Base-by-base conservation (phyloP, 2,797 vertebrate genomes). In the Calcarius lapponicus region DNA sequence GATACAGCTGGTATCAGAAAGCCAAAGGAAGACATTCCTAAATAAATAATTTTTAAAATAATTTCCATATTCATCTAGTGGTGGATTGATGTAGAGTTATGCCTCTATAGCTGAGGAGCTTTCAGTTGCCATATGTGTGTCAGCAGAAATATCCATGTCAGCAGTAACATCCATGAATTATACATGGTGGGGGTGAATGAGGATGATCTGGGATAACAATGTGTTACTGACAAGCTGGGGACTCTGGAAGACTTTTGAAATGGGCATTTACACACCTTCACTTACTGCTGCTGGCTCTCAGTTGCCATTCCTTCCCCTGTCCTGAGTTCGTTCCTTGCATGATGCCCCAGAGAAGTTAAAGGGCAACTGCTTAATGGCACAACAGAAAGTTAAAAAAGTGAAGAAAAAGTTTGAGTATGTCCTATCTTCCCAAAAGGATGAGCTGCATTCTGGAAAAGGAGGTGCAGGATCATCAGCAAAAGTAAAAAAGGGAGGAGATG, bases 181-280 rank as follows among this genome's bases (percentile, higher is more conserved):
- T 19, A 17, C 0, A 0, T 53, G 45, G 20, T 50, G 24, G 20
- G 11, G 2, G 11, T 85, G 26, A 89, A 71, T 34, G 36, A 45
- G 32, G 7, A n/a, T 61, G 34, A 70, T 32, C 19, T 78, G 36
- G 15, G 32, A n/a, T 69, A 80, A 65, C 8, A 62, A 17, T 8
- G 17, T 75, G 8, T 17, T 51, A 9, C 45, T 84, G 66, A 62
- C 14, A 61, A 93, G 84, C 42, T 17, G 42, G 80, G 31, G 29
- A 17, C 14, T 36, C 4, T 25, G 17, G 56, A 57, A 75, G 21
- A 38, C 26, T 82, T 88, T 66, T 64, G 62, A 66, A 89, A 73
- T 17, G 10, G 45, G 7, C 31, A 13, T 73, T 76, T 47, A 34
- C 32, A 62, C 28, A 43, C 13, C 20, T 86, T 65, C 3, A 0